Conservation (phyloP, 2,113 vertebrate genomes). For the Amazona vittata region DNA sequence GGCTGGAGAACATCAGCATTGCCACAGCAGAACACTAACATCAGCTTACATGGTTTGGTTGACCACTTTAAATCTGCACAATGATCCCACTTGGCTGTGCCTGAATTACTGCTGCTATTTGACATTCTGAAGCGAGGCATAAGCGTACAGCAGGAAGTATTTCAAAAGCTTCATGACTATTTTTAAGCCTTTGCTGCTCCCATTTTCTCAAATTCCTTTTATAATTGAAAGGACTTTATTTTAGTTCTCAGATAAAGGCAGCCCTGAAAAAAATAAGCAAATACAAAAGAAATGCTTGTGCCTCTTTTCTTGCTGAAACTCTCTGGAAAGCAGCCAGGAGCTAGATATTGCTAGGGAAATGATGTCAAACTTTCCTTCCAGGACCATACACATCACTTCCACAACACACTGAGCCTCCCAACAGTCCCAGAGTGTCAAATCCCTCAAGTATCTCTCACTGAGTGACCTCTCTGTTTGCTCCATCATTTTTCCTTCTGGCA, state of each 20-base stretch:
- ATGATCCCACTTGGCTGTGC: not conserved
- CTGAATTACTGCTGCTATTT: not conserved
- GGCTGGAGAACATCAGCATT: not conserved
- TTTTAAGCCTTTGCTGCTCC: not conserved
- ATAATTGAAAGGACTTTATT: not conserved
- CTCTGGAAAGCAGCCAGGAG: not conserved
- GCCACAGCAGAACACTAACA: not conserved
- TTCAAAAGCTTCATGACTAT: not conserved
- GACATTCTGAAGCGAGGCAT: rapidly evolving
- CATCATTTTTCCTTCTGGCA: not conserved
- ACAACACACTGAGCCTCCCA: not conserved
- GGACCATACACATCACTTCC: constrained; percentile 5
- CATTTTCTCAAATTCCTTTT: not conserved
- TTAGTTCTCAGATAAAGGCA: not conserved
- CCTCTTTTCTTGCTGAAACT: not conserved
- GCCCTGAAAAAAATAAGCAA: not conserved
- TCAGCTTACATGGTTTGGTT: rapidly evolving
- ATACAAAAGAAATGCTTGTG: not conserved
- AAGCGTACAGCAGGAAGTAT: not conserved
- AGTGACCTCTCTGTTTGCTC: not conserved
- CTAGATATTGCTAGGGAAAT: not conserved
- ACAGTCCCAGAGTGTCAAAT: not conserved
- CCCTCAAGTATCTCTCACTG: not conserved
- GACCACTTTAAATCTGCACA: not conserved
- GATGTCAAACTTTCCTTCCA: constrained; percentile 30